These are phyloP conservation scores for Orchestes rusci DNA, from an alignment of 2,888 invertebrate species.

Conservation along the genomic window DNA sequence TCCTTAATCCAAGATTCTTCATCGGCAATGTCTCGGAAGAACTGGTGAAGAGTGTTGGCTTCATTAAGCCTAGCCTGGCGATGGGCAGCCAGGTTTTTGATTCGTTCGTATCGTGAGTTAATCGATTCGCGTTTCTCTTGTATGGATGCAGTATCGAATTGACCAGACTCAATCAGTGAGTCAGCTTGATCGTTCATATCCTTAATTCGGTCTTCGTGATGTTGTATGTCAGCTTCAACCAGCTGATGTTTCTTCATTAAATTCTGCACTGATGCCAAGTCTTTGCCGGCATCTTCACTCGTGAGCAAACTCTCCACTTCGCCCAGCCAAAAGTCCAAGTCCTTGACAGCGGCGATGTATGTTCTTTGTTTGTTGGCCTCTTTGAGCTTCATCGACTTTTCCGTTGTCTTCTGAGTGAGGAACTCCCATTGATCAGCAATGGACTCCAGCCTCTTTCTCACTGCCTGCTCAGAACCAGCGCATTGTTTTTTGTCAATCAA, in stretches of 20 bases:
- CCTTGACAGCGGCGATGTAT: slow-evolving; percentile 99
- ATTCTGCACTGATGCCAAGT: slow-evolving; percentile 96
- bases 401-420: slow-evolving; percentile 94
- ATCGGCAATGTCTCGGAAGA: slow-evolving; percentile 98
- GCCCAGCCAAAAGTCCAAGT: slow-evolving; percentile 99
- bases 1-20: slow-evolving; percentile 99
- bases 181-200: slow-evolving; percentile 96
- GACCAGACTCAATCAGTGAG: slow-evolving; percentile 90
- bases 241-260: slow-evolving; percentile 97
- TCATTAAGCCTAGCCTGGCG: slow-evolving; percentile 89
- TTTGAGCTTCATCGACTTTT: slow-evolving; percentile 95
- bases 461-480: slow-evolving; percentile 96
- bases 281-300: slow-evolving; percentile 96
- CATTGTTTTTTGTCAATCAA: slow-evolving; percentile 93
- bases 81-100: slow-evolving; percentile 85
- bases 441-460: slow-evolving; percentile 81
- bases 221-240: slow-evolving; percentile 95
- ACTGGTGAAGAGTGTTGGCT: slow-evolving; percentile 96
- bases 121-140: slow-evolving; percentile 92
- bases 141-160: slow-evolving; percentile 95
- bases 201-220: slow-evolving; percentile 91
- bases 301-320: slow-evolving; percentile 95
- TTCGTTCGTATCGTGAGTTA: slow-evolving; percentile 93
- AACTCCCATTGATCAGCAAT: slow-evolving; percentile 99
- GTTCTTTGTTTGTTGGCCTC: slow-evolving; percentile 99